phyloP scores from a whole-genome alignment of 2,113 vertebrate genomes.

The Phaethornis superciliosus region DNA sequence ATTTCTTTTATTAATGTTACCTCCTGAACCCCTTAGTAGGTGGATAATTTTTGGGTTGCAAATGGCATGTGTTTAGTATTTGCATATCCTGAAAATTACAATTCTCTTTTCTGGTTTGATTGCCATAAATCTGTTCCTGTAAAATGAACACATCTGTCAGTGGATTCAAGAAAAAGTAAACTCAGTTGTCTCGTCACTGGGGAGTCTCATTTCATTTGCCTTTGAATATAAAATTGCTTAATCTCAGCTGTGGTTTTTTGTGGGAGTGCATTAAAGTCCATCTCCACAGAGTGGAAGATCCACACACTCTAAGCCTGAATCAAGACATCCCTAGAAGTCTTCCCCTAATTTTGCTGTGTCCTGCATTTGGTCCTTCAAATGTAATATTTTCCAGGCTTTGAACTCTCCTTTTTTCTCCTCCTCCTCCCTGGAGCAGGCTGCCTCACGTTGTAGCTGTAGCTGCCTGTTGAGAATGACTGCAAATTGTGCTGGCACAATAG shows the following conservation, averaged over 20 bases:
- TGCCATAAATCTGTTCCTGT: background rate
- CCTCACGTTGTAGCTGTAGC: background rate
- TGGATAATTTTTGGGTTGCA: background rate
- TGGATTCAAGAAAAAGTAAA: background rate
- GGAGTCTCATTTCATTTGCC: background rate
- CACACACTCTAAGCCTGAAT: background rate
- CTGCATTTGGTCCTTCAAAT: background rate
- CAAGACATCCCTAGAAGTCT: background rate
- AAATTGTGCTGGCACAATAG: background rate
- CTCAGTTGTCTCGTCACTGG: background rate
- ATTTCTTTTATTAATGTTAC: background rate
- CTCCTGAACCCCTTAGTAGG: background rate
- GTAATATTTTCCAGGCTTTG: background rate
- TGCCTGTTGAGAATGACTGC: background rate
- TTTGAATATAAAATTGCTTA: background rate
- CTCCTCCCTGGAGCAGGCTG: background rate
- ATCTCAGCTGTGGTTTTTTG: background rate
- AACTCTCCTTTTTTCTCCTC: background rate
- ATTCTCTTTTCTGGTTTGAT: background rate
- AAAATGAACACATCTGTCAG: background rate
- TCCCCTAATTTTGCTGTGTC: background rate
- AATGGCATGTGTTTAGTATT: background rate
- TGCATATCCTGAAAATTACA: slow-evolving; percentile 1
- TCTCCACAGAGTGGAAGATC: background rate
- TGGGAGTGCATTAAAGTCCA: background rate